Conservation (phyloP, 1,140 invertebrate genomes). For the Danaus plexippus region DNA sequence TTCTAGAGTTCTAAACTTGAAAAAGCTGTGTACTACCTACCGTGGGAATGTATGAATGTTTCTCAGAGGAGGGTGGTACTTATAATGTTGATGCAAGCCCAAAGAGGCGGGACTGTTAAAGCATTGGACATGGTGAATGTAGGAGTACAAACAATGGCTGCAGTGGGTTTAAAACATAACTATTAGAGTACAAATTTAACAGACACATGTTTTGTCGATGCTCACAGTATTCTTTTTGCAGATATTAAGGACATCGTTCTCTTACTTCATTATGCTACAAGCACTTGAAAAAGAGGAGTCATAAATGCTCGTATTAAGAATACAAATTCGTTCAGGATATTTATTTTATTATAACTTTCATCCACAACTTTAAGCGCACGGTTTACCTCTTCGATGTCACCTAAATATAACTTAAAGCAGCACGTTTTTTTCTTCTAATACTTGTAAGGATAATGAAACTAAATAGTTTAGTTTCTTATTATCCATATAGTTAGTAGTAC, state of each 20-base stretch:
- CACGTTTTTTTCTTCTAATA: too few relatives aligned
- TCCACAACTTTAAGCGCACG: too few relatives aligned
- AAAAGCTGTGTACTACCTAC: conserved; percentile 22
- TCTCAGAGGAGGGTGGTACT: conserved; percentile 18
- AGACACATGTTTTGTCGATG: not conserved
- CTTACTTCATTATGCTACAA: conserved; percentile 29
- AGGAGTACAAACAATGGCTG: conserved; percentile 28
- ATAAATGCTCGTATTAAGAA: not conserved
- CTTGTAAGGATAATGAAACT: too few relatives aligned
- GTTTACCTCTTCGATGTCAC: too few relatives aligned
- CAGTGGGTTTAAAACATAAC: conserved; percentile 13
- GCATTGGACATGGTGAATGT: conserved; percentile 26
- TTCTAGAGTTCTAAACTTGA: conserved; percentile 24
- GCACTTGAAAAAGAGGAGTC: conserved; percentile 16
- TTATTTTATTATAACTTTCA: too few relatives aligned
- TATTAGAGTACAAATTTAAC: not conserved
- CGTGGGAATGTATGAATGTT: conserved; percentile 31
- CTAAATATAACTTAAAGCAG: too few relatives aligned
- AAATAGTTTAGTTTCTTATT: too few relatives aligned
- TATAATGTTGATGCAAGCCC: conserved; percentile 18
- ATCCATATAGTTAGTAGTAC: too few relatives aligned
- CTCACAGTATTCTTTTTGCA: conserved; percentile 18
- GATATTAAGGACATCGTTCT: conserved; percentile 29
- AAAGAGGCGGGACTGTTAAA: conserved; percentile 22
- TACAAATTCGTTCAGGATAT: too few relatives aligned